Conservation (phyloP, 2,797 vertebrate species). For the Hyperoplus immaculatus region DNA sequence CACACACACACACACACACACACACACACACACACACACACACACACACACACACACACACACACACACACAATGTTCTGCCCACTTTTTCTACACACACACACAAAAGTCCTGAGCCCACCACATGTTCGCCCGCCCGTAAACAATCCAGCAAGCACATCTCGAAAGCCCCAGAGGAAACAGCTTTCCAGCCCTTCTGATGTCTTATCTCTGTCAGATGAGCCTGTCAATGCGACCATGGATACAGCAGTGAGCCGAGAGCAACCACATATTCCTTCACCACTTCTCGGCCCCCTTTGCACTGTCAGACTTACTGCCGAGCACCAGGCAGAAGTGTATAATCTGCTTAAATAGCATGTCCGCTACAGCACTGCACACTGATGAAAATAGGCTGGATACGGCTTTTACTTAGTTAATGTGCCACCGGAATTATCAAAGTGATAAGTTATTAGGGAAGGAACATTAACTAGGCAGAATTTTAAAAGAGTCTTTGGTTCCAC, state of each 20-base stretch:
- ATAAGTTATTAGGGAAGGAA: constrained; percentile 53
- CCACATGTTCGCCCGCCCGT: constrained; percentile 20
- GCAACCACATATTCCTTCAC: constrained; percentile 34
- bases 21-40: constrained; percentile 4
- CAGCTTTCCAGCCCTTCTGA: constrained; percentile 15
- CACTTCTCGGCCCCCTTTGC: constrained; percentile 25
- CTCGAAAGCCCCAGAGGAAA: constrained; percentile 27
- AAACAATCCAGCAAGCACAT: constrained; percentile 42
- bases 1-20: constrained; percentile 14
- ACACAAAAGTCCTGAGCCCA: constrained; percentile 15
- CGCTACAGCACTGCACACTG: constrained; percentile 34
- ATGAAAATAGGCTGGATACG: constrained; percentile 44
- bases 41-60: background rate
- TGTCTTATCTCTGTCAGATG: constrained; percentile 46
- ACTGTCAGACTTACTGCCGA: constrained; percentile 47
- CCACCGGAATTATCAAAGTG: constrained; percentile 48
- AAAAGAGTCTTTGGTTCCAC: constrained; percentile 31
- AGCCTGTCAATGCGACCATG: constrained; percentile 46
- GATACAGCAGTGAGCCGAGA: constrained; percentile 34
- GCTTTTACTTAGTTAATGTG: constrained; percentile 56
- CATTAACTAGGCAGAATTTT: constrained; percentile 48
- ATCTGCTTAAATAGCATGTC: constrained; percentile 71
- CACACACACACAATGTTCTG: background rate
- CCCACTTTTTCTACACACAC: constrained; percentile 19
- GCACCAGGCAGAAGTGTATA: constrained; percentile 51